Conservation (phyloP, 2,113 vertebrate species). For the Condylura cristata region DNA sequence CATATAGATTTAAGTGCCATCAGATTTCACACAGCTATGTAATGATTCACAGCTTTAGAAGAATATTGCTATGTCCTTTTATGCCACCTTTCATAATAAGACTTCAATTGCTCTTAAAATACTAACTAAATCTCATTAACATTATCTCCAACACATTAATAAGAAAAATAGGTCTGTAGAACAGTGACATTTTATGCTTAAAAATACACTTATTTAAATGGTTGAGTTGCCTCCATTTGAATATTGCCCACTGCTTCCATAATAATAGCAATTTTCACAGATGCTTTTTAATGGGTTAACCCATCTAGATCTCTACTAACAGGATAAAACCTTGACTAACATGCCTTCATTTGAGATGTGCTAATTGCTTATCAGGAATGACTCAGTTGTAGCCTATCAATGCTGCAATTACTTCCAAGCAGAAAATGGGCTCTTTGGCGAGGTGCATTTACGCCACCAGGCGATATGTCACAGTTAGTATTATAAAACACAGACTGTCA, state of each 20-base stretch:
- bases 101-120: constrained; percentile 48
- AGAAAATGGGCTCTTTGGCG: constrained; percentile 57
- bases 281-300: constrained; percentile 66
- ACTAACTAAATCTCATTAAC: constrained; percentile 66
- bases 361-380: constrained; percentile 74
- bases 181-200: constrained; percentile 66
- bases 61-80: constrained; percentile 14
- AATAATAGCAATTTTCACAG: constrained; percentile 69
- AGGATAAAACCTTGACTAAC: constrained; percentile 47
- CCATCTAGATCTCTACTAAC: constrained; percentile 66
- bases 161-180: constrained; percentile 65
- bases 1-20: neutral
- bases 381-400: constrained; percentile 48
- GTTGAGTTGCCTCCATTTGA: constrained; percentile 81
- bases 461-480: constrained; percentile 25
- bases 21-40: constrained; percentile 23
- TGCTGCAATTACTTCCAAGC: constrained; percentile 51
- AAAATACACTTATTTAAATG: constrained; percentile 78
- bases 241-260: constrained; percentile 71
- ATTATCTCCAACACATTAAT: constrained; percentile 54
- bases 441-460: neutral
- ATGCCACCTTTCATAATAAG: constrained; percentile 27
- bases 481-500: constrained; percentile 15
- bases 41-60: neutral
- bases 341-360: constrained; percentile 66